Evolutionary conservation across 2,797 vertebrate species (phyloP).

Genomic region (Parotocinclus haroldoi): DNA sequence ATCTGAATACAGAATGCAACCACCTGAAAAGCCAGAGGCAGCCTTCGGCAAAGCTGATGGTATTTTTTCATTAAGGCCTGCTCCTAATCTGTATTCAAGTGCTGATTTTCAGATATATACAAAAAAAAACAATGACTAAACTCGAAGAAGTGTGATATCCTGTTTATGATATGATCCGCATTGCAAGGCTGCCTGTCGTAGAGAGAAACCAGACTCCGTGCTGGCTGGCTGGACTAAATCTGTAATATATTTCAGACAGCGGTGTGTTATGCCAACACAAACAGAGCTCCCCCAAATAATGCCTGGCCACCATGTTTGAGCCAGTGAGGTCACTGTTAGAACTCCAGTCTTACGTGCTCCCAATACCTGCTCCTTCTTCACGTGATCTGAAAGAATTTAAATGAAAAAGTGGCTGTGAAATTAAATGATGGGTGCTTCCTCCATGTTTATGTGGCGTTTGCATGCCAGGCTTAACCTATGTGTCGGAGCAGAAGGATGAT

Average conservation of each 20-base stretch:
- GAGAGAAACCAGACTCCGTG: slow-evolving; percentile 15
- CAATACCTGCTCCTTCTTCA: slow-evolving; percentile 1
- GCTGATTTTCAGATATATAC: slow-evolving; percentile 41
- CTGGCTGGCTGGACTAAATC: slow-evolving; percentile 16
- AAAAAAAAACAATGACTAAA: slow-evolving; percentile 33
- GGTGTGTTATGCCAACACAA: slow-evolving; percentile 53
- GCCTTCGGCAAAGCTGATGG: neutral
- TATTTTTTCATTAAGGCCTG: slow-evolving; percentile 17
- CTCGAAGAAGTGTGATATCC: slow-evolving; percentile 41
- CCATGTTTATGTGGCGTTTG: neutral
- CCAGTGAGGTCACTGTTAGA: slow-evolving; percentile 38
- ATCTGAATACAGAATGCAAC: slow-evolving; percentile 8
- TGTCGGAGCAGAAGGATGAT: slow-evolving; percentile 42
- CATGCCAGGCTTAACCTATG: slow-evolving; percentile 32
- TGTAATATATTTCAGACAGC: slow-evolving; percentile 41
- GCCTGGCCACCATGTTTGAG: slow-evolving; percentile 35
- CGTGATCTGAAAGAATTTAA: too few relatives aligned
- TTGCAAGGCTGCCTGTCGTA: slow-evolving; percentile 36
- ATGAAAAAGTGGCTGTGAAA: neutral
- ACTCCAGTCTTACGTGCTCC: slow-evolving; percentile 16
- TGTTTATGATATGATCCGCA: slow-evolving; percentile 43
- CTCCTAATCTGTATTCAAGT: slow-evolving; percentile 33
- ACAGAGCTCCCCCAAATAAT: slow-evolving; percentile 36
- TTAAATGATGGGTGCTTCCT: neutral
- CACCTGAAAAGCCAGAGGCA: neutral